phyloP scores from a whole-genome alignment of 2,797 vertebrate genomes.

The Oreochromis mossambicus region DNA sequence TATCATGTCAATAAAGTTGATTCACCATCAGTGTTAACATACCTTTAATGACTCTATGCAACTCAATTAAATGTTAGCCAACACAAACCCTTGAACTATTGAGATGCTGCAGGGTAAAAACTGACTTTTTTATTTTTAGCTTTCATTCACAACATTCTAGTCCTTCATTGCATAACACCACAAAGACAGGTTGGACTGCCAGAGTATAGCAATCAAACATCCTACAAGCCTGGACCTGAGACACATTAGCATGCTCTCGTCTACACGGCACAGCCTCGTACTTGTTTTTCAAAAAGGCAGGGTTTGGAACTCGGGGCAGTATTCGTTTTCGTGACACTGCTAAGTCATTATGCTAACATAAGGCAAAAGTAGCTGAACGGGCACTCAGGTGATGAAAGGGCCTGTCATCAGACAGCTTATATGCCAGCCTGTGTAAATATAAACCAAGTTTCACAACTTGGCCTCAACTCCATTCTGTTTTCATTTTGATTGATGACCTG shows the following conservation, averaged over 20 bases:
- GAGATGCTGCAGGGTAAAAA: neutral
- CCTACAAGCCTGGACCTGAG: conserved; percentile 44
- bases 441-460: neutral
- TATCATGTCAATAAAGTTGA: neutral
- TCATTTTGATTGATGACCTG: neutral
- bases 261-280: neutral
- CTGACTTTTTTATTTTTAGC: neutral
- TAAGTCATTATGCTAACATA: neutral
- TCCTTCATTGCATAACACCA: neutral
- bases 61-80: neutral
- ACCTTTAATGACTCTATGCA: neutral
- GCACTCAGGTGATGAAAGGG: neutral
- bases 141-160: neutral
- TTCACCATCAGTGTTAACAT: neutral
- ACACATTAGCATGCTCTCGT: neutral
- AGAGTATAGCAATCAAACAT: neutral
- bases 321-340: neutral
- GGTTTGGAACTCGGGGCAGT: neutral
- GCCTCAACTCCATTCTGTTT: neutral
- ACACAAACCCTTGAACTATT: neutral
- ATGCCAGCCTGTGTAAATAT: conserved; percentile 14
- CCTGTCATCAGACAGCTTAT: neutral
- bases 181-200: conserved; percentile 31
- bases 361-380: neutral
- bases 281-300: conserved; percentile 24